Conservation (phyloP, 2,888 invertebrate species). For the Phengaris alcon region DNA sequence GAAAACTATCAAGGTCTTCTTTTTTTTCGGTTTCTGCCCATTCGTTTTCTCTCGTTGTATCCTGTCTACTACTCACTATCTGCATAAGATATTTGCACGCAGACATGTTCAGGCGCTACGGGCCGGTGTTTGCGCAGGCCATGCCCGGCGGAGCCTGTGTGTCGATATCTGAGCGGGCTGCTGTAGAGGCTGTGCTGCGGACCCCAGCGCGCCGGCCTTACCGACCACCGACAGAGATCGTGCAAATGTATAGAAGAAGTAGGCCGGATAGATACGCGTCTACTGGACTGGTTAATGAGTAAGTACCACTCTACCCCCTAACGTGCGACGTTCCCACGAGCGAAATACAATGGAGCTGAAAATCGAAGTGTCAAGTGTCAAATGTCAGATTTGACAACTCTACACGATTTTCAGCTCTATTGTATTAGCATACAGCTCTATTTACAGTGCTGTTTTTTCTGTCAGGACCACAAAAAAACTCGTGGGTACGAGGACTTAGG, state of each 20-base stretch:
- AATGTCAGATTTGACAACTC: too few relatives aligned
- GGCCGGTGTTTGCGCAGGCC: conserved; percentile 87
- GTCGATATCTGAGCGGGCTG: conserved; percentile 83
- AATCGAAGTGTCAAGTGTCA: too few relatives aligned
- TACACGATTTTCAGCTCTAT: too few relatives aligned
- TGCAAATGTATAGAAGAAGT: conserved; percentile 85
- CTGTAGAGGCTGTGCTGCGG: conserved; percentile 87
- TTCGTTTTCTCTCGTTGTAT: background rate
- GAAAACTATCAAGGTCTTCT: background rate
- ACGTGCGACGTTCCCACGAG: too few relatives aligned
- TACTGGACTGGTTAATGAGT: conserved; percentile 91
- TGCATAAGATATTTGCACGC: conserved; percentile 66
- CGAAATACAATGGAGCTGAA: too few relatives aligned
- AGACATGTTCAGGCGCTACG: conserved; percentile 87
- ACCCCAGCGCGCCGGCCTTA: conserved; percentile 86
- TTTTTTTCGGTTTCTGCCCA: background rate
- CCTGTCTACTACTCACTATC: conserved; percentile 42
- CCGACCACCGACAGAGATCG: conserved; percentile 90
- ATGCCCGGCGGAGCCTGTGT: conserved; percentile 86
- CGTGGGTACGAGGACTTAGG: too few relatives aligned
- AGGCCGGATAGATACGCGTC: conserved; percentile 90
- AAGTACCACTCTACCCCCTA: conserved; percentile 58
- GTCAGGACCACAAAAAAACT: too few relatives aligned
- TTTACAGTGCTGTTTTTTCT: too few relatives aligned
- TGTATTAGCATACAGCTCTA: too few relatives aligned